Evolutionary conservation across 2,888 invertebrate genomes (phyloP).

Genomic region (Plutella xylostella): DNA sequence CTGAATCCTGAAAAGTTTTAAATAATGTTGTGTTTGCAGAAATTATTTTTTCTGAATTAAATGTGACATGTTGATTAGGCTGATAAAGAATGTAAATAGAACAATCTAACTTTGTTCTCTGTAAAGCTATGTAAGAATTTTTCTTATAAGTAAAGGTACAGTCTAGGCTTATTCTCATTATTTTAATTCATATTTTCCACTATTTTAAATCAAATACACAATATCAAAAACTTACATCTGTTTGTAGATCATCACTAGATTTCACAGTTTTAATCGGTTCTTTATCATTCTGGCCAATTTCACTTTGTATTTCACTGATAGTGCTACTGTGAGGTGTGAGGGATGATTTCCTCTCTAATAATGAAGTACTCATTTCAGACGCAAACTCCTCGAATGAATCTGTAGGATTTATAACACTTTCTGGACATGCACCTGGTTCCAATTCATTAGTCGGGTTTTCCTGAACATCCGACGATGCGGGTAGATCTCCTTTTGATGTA

Average conservation of each 20-base stretch:
- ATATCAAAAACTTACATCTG: conserved; percentile 33
- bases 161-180: too few relatives aligned
- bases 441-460: conserved; percentile 36
- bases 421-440: conserved; percentile 62
- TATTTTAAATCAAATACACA: too few relatives aligned
- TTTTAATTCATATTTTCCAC: too few relatives aligned
- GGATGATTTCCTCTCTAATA: conserved; percentile 65
- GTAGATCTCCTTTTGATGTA: conserved; percentile 40
- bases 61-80: too few relatives aligned
- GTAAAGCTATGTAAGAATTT: too few relatives aligned
- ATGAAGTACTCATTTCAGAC: conserved; percentile 72
- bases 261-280: conserved; percentile 38
- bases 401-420: conserved; percentile 78
- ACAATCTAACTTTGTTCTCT: too few relatives aligned
- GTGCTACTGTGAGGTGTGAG: conserved; percentile 67
- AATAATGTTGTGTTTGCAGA: too few relatives aligned
- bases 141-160: too few relatives aligned
- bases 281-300: conserved; percentile 47
- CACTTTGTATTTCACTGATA: conserved; percentile 71
- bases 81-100: too few relatives aligned
- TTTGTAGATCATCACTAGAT: conserved; percentile 49
- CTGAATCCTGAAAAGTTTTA: conserved; percentile 43
- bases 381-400: conserved; percentile 79
- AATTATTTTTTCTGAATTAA: too few relatives aligned
- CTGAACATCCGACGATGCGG: conserved; percentile 22